Conservation (phyloP, 2,113 vertebrate species). For the Lepisosteus osseus region DNA sequence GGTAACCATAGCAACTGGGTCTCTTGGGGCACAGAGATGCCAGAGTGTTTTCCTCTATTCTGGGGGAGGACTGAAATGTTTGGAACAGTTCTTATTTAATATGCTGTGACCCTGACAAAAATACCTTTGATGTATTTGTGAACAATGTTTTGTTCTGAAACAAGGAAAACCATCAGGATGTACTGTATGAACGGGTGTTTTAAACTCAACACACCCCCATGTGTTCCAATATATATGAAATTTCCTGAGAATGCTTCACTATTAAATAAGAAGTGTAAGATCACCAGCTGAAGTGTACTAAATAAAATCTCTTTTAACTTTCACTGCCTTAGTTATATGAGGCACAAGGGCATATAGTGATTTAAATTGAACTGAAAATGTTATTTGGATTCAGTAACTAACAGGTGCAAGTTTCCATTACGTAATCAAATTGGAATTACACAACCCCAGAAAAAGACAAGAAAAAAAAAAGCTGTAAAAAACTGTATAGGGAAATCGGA, state of each 20-base stretch:
- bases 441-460: conserved; percentile 31
- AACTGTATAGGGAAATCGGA: background rate
- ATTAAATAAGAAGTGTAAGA: conserved; percentile 50
- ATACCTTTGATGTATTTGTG: conserved; percentile 72
- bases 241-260: conserved; percentile 25
- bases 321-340: conserved; percentile 51
- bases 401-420: conserved; percentile 78
- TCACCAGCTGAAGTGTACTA: conserved; percentile 53
- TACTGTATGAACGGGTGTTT: conserved; percentile 32
- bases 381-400: conserved; percentile 52
- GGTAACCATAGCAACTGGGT: conserved; percentile 58
- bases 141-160: conserved; percentile 52
- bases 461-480: background rate
- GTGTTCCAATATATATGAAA: conserved; percentile 35
- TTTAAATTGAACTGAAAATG: conserved; percentile 53
- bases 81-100: conserved; percentile 57
- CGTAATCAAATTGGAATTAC: conserved; percentile 57
- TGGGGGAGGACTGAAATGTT: conserved; percentile 54
- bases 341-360: conserved; percentile 40
- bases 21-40: conserved; percentile 53
- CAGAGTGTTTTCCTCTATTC: conserved; percentile 63
- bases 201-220: conserved; percentile 47
- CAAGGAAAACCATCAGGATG: conserved; percentile 54
- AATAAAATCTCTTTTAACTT: conserved; percentile 58
- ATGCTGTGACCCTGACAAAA: conserved; percentile 66